Percentiles rank a stretch among this genome's conserved stretches.
Evolutionary conservation across 2,888 invertebrate species (phyloP).

Genomic region (Tuta absoluta): DNA sequence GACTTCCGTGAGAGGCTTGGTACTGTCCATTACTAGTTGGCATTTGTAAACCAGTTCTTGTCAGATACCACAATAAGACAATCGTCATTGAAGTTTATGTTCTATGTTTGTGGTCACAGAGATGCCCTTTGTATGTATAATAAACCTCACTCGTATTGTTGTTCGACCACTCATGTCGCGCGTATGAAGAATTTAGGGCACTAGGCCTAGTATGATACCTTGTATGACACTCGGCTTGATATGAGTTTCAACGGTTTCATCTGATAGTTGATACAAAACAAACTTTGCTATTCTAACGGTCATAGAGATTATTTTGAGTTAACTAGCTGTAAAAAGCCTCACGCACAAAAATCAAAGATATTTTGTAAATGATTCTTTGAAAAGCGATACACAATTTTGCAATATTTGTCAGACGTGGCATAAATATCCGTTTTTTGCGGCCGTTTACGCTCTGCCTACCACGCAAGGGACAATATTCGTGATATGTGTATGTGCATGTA

Average conservation of each 20-base stretch:
- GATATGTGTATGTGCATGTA: too few species aligned
- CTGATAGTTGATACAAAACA: background rate
- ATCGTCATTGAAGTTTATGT: conserved; percentile 16
- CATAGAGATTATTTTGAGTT: too few species aligned
- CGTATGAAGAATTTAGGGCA: conserved; percentile 18
- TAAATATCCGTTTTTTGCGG: too few species aligned
- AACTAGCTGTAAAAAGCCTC: too few species aligned
- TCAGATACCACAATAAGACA: conserved; percentile 2
- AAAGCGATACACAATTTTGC: too few species aligned
- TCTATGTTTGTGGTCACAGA: conserved; percentile 3
- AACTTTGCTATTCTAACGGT: too few species aligned
- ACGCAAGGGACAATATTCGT: too few species aligned
- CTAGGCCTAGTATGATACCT: background rate
- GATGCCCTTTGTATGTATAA: background rate
- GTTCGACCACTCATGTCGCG: conserved; percentile 10
- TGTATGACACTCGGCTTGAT: background rate
- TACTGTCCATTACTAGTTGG: conserved; percentile 28
- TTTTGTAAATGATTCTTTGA: too few species aligned
- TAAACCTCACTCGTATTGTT: background rate
- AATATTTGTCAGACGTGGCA: too few species aligned
- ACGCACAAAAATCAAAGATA: too few species aligned
- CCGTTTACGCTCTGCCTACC: too few species aligned
- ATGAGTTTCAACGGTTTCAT: background rate
- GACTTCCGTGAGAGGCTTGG: conserved; percentile 32
- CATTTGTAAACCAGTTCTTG: conserved; percentile 28